These are phyloP conservation scores for Calliopum simillimum DNA, from an alignment of 2,888 invertebrate species.

Conservation along the genomic window DNA sequence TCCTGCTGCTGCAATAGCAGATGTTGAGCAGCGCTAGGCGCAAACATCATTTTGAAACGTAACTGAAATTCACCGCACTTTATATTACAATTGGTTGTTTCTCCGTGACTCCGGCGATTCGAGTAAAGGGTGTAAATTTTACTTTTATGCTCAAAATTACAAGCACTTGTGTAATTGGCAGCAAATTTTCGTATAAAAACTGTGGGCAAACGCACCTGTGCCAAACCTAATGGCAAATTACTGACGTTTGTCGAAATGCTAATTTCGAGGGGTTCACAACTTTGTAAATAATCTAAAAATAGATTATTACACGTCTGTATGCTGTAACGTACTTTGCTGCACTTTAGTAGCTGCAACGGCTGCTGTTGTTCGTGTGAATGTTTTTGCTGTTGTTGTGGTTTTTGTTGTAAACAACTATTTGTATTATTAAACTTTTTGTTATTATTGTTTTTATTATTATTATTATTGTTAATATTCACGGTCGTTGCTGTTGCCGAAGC, in stretches of 20 bases:
- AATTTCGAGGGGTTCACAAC: slow-evolving; percentile 57
- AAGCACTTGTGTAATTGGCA: slow-evolving; percentile 54
- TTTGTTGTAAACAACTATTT: slow-evolving; percentile 30
- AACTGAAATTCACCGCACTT: slow-evolving; percentile 50
- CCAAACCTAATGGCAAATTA: slow-evolving; percentile 45
- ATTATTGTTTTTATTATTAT: slow-evolving; percentile 34
- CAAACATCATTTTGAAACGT: slow-evolving; percentile 58
- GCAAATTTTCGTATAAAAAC: slow-evolving; percentile 51
- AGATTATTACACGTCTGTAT: slow-evolving; percentile 54
- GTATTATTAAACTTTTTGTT: slow-evolving; percentile 36
- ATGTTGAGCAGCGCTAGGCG: slow-evolving; percentile 49
- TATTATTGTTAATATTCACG: slow-evolving; percentile 27
- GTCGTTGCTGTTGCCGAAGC: slow-evolving; percentile 12
- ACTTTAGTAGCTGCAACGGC: slow-evolving; percentile 32
- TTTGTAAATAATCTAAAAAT: slow-evolving; percentile 59
- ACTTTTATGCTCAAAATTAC: slow-evolving; percentile 59
- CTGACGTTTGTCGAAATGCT: slow-evolving; percentile 42
- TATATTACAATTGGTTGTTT: slow-evolving; percentile 12
- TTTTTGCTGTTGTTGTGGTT: slow-evolving; percentile 35
- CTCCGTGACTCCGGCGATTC: too few species aligned
- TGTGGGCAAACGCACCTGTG: slow-evolving; percentile 48
- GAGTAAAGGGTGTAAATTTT: slow-evolving; percentile 60
- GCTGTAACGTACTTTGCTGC: slow-evolving; percentile 52
- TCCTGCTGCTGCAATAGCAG: slow-evolving; percentile 40
- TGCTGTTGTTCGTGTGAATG: too few species aligned